Evolutionary conservation across 1,140 invertebrate genomes (phyloP), one percentile per base, ranked within the genome.

Genomic region (Epicauta chinensis): DNA sequence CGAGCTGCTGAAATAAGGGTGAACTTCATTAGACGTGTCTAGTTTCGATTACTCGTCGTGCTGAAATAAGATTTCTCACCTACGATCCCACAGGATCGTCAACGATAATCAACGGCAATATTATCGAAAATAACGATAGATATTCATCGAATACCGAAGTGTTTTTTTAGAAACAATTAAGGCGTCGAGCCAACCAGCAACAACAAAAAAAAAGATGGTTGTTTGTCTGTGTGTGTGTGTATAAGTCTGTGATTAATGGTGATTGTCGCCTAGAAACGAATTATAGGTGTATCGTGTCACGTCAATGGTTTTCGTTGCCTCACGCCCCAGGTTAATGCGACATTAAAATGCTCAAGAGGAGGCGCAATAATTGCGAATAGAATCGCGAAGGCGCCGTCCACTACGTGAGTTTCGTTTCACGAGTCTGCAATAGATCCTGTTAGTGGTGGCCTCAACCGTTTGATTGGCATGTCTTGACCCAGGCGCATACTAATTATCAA

Each of bases 1-100:
- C 34, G 41, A 45, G 41, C 23, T 55, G 53, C 51, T 55, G 54
- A 56, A 37, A 47, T 38, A 43, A 17, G 43, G 51, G 53, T 44
- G 52, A 59, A 59, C 57, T 59, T 59, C 57, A 51, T 59, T 59
- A 59, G 53, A 56, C 57, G 53, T 59, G 57, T 59, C 57, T 59
- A 45, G 57, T 43, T 55, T 59, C 57, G 57, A 59, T 59, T 59
- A 56, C 57, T 49, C 23, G 53, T 36, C 23, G 34, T 38, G 50
- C 46, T 49, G 57, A 59, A 59, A 59, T 59, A 59, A 59, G 57
- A 59, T 59, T 56, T 59, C 53, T 59, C 57, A 59, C 53, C 57
- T 59, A 59, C 56, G 57, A 56, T 23, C 23, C 23, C 23, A 5
- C 23, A 23, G 23, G 23, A 23, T 23, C 7, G n/a, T 23, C 23